Evolutionary conservation across 2,113 vertebrate species (phyloP).

Genomic region (Trichechus manatus): DNA sequence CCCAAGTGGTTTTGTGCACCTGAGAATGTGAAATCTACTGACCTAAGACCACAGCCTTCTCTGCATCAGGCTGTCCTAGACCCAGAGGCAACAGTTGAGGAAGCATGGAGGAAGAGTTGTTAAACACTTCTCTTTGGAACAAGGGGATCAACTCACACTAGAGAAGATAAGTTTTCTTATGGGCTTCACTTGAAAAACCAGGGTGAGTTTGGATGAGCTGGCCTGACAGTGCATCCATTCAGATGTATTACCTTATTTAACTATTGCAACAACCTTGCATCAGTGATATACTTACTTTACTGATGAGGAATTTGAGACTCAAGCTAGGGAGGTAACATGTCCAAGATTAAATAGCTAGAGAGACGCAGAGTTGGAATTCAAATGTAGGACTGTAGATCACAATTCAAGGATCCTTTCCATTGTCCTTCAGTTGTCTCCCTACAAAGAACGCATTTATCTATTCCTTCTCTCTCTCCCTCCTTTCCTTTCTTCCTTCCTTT

Average conservation of each 20-base stretch:
- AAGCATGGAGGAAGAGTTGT: not conserved
- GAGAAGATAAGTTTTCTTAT: not conserved
- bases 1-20: not conserved
- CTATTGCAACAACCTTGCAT: not conserved
- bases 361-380: not conserved
- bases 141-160: not conserved
- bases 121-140: not conserved
- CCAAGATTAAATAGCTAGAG: not conserved
- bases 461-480: not conserved
- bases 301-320: not conserved
- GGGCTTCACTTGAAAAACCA: not conserved
- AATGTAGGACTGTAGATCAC: rapidly evolving
- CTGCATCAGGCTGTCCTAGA: not conserved
- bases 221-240: not conserved
- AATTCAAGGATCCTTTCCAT: not conserved
- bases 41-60: not conserved
- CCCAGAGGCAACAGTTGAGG: not conserved
- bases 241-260: not conserved
- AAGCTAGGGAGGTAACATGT: not conserved
- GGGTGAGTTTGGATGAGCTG: not conserved
- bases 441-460: not conserved
- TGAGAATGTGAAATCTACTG: not conserved
- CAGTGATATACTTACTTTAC: not conserved
- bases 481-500: not conserved
- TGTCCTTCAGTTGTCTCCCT: not conserved